phyloP scores from a whole-genome alignment of 1,140 invertebrate species.

The Drosophila pachea region DNA sequence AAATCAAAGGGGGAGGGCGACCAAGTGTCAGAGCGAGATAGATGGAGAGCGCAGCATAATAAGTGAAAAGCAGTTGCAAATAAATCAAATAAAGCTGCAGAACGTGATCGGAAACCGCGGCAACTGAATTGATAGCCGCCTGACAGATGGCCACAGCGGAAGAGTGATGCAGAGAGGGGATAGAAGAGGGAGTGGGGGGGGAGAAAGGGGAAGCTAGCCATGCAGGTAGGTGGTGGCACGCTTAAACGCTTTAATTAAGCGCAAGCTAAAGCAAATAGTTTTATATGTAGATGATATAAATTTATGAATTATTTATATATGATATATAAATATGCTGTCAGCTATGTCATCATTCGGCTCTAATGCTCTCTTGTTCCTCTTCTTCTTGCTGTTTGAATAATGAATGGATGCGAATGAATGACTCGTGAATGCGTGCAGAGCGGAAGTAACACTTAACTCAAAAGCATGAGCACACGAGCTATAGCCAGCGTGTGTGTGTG shows the following conservation, averaged over 20 bases:
- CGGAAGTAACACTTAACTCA: conserved; percentile 72
- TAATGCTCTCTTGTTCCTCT: conserved; percentile 1
- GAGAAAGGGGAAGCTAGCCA: too few species aligned
- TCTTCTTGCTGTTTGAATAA: conserved; percentile 42
- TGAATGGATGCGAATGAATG: conserved; percentile 47
- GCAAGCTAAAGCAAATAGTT: neutral
- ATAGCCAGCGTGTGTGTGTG: neutral
- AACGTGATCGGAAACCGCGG: conserved; percentile 65
- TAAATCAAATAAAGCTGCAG: conserved; percentile 67
- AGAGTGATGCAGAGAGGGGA: too few species aligned
- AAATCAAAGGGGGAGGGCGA: neutral
- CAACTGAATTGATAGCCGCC: conserved; percentile 10
- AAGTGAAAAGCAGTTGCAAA: conserved; percentile 46
- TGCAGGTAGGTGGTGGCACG: neutral
- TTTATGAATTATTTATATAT: neutral
- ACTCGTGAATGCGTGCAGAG: conserved; percentile 51
- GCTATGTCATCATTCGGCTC: conserved; percentile 5
- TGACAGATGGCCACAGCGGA: too few species aligned
- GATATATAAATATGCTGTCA: conserved; percentile 1
- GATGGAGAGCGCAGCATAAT: neutral
- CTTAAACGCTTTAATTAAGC: conserved; percentile 44
- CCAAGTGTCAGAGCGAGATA: conserved; percentile 9
- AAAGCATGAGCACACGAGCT: conserved; percentile 32
- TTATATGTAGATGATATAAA: neutral
- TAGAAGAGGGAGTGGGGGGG: too few species aligned